These are phyloP conservation scores for Montipora sp. DNA, from an alignment of 64 coral and sea anemone species.

Conservation along the genomic window DNA sequence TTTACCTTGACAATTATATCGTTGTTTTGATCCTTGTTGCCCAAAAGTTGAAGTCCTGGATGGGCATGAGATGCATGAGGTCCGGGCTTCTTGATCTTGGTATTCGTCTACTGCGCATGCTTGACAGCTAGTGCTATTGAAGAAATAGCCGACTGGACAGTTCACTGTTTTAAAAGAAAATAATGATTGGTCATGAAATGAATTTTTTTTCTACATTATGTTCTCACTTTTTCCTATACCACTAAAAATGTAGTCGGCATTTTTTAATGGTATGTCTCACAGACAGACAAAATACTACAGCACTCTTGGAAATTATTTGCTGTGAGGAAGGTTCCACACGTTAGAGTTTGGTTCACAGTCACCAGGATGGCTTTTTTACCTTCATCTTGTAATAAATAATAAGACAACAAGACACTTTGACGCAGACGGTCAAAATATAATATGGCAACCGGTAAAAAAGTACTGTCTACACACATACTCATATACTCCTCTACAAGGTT, in stretches of 20 bases:
- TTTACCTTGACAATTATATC: background rate
- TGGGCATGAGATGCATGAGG: conserved; percentile 37
- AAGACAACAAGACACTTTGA: background rate
- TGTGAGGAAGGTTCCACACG: background rate
- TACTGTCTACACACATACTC: background rate
- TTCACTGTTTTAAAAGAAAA: background rate
- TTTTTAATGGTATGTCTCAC: background rate
- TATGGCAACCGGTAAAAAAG: background rate
- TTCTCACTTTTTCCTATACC: background rate
- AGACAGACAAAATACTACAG: background rate
- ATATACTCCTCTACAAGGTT: background rate
- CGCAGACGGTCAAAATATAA: background rate
- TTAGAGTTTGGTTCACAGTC: background rate
- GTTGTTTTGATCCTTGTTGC: conserved; percentile 34
- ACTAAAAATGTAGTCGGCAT: background rate
- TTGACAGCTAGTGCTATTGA: conserved; percentile 18
- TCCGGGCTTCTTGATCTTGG: conserved; percentile 52
- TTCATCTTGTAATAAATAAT: background rate
- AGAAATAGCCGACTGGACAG: conserved; percentile 54
- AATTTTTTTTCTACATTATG: background rate
- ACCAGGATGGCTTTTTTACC: background rate
- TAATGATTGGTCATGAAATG: background rate
- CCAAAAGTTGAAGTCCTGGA: conserved; percentile 42
- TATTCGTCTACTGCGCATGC: conserved; percentile 58
- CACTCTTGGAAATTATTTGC: background rate